Conservation (phyloP, 2,797 vertebrate genomes). For the Steatocranus sp. region DNA sequence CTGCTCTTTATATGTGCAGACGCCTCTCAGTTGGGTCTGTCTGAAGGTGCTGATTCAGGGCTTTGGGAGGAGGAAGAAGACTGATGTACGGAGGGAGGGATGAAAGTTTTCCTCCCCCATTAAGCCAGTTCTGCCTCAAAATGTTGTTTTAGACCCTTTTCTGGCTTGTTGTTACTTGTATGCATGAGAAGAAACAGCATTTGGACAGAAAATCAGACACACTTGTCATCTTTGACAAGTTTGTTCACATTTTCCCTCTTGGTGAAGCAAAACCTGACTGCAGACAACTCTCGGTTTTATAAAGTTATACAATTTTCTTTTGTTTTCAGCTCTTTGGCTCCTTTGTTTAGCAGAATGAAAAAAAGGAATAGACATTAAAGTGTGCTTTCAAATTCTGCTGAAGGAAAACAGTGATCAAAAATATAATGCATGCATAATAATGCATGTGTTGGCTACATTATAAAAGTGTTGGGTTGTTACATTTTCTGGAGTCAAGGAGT, state of each 20-base stretch:
- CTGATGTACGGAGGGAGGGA: neutral
- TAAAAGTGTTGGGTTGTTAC: neutral
- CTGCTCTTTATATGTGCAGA: conserved; percentile 51
- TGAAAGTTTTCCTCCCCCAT: neutral
- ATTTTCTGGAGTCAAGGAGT: neutral
- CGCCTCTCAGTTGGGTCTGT: neutral
- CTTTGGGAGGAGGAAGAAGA: neutral
- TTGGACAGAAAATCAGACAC: neutral
- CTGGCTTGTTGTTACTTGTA: conserved; percentile 12
- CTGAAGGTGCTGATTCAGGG: neutral
- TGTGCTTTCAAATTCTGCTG: neutral
- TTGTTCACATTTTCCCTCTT: neutral
- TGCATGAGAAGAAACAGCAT: neutral
- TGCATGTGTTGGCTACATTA: neutral
- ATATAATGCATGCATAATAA: neutral
- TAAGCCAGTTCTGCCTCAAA: neutral
- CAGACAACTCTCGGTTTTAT: neutral
- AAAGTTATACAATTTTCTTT: neutral
- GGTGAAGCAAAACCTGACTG: neutral
- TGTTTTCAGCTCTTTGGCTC: neutral
- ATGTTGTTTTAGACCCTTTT: neutral
- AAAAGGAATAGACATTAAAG: neutral
- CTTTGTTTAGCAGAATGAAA: neutral
- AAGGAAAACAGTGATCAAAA: neutral
- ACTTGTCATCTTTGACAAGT: neutral